Evolutionary conservation across 1,140 invertebrate species (phyloP).

Genomic region (Streblospio benedicti): DNA sequence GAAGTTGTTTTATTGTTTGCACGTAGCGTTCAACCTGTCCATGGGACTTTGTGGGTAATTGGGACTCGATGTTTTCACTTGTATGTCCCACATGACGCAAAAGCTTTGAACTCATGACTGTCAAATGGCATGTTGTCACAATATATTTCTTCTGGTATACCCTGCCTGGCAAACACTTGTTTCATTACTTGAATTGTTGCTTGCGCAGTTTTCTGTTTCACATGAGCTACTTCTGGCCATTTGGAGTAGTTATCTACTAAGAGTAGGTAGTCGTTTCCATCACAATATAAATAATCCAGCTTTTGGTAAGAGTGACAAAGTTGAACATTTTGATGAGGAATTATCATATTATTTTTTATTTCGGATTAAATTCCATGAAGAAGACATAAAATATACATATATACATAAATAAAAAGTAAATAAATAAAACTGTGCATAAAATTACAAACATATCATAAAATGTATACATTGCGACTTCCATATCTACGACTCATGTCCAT

Average conservation of each 20-base stretch:
- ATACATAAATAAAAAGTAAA: too few species aligned
- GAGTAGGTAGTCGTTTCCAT: constrained; percentile 16
- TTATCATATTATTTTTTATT: too few species aligned
- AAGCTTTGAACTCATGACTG: constrained; percentile 7
- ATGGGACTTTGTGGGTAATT: constrained; percentile 3
- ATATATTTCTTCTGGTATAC: constrained; percentile 24
- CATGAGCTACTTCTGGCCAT: constrained; percentile 21
- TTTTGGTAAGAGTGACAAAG: too few species aligned
- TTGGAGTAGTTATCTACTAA: constrained; percentile 27
- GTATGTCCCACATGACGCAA: constrained; percentile 4
- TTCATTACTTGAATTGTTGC: constrained; percentile 16
- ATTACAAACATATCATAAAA: too few species aligned
- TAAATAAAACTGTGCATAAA: too few species aligned
- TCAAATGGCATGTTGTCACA: constrained; percentile 25
- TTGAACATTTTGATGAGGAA: too few species aligned
- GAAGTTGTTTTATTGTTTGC: neutral
- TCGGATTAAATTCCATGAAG: too few species aligned
- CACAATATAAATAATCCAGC: too few species aligned
- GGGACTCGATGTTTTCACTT: constrained; percentile 8
- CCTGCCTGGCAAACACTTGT: constrained; percentile 21
- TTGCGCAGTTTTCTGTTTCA: constrained; percentile 14
- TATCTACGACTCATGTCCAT: too few species aligned
- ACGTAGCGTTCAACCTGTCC: constrained; percentile 3
- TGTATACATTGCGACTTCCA: too few species aligned
- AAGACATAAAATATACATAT: too few species aligned